phyloP scores from a whole-genome alignment of 2,113 vertebrate species.

The Macrotis lagotis region DNA sequence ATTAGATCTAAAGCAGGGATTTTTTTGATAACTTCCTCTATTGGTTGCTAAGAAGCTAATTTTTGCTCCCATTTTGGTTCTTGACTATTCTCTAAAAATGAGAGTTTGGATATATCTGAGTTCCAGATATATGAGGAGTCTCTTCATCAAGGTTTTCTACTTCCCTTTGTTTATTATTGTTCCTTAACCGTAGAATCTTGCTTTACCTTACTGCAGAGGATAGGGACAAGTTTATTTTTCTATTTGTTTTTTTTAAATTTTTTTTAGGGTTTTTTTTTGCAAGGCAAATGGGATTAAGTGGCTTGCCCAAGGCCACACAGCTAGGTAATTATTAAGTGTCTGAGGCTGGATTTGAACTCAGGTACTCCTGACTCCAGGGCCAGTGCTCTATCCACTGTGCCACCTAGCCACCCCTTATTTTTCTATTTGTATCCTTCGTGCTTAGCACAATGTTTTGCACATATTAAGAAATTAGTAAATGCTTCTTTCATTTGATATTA shows the following conservation, averaged over 20 bases:
- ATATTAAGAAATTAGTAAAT: background rate
- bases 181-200: slow-evolving; percentile 14
- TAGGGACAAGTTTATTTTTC: background rate
- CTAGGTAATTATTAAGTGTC: no score
- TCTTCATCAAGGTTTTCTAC: background rate
- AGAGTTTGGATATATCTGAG: background rate
- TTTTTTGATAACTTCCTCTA: slow-evolving; percentile 1
- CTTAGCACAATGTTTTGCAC: background rate
- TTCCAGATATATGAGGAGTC: background rate
- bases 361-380: no score
- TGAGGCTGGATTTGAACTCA: no score
- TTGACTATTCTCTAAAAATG: background rate
- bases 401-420: no score
- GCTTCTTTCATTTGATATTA: background rate
- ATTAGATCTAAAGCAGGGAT: background rate
- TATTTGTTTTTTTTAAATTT: no score
- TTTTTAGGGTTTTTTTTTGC: no score
- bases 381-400: no score
- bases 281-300: no score
- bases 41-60: slow-evolving; percentile 17
- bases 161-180: slow-evolving; percentile 18
- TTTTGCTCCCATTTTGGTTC: background rate
- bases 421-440: slow-evolving; percentile 25
- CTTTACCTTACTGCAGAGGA: background rate
- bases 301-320: no score